Evolutionary conservation across 2,888 invertebrate genomes (phyloP).

Genomic region (Athalia rosae): DNA sequence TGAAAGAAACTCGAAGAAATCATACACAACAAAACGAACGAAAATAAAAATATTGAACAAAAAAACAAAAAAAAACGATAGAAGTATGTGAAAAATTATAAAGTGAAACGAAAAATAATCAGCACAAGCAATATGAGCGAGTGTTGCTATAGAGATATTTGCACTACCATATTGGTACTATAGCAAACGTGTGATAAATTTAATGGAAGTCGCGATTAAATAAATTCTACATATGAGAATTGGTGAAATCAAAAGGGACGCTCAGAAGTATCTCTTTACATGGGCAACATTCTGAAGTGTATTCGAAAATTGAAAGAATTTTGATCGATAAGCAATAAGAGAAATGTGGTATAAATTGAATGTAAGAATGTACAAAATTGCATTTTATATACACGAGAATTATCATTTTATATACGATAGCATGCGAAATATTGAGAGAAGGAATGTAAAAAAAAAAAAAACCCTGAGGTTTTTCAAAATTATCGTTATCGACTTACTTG

Average conservation of each 20-base stretch:
- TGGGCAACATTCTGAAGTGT: slow-evolving; percentile 1
- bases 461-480: too few species aligned
- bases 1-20: too few species aligned
- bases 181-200: too few species aligned
- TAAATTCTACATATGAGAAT: background rate
- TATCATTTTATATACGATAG: background rate
- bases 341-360: background rate
- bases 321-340: slow-evolving; percentile 40
- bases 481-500: too few species aligned
- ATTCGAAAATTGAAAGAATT: slow-evolving; percentile 34
- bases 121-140: slow-evolving; percentile 48
- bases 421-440: background rate
- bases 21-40: too few species aligned
- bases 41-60: background rate
- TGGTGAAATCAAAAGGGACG: background rate
- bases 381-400: background rate
- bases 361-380: background rate
- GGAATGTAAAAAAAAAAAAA: too few species aligned
- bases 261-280: background rate
- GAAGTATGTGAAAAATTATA: slow-evolving; percentile 13
- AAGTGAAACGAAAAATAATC: slow-evolving; percentile 24
- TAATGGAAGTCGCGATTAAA: background rate
- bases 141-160: slow-evolving; percentile 10
- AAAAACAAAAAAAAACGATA: background rate
- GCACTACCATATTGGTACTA: too few species aligned